Base-by-base conservation (phyloP, 2,888 invertebrate genomes). In the Cosmorhoe ocellata region DNA sequence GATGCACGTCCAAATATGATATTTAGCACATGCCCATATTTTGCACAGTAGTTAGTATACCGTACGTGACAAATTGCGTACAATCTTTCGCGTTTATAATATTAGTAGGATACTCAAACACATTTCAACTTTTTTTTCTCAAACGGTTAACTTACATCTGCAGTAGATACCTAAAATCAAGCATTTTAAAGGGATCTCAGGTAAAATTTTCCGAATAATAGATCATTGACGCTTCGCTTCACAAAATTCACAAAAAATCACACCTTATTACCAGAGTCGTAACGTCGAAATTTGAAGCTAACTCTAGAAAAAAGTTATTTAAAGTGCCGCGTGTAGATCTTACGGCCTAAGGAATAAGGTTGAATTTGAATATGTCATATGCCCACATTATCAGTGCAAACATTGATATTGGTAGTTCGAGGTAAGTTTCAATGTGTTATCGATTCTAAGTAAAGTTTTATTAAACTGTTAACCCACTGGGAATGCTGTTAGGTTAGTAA, bases 381-480 rank as follows among this genome's bases (percentile, higher is more conserved):
- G 42, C 22, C 31, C 11, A 13, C 42, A 38, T 12, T 41, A 41
- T 48, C 48, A 18, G 32, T 18, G 42, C 32, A 49, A 49, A 49
- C 37, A 38, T 42, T 28, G n/a, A 30, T 36, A 37, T 41, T n/a
- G n/a, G n/a, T n/a, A n/a, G n/a, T 40, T 40, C 12, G 33, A 32
- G 39, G 33, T 39, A 32, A 14, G 38, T 27, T 34, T 44, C 30
- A 13, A 18, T 39, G 31, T 46, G 38, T 50, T 42, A 45, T 40
- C 44, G 44, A 11, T 51, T 51, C 51, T 32, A 26, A 22, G 45
- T 36, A 51, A 45, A 30, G 33, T 43, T 38, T 11, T 39, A 38
- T 28, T 38, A 27, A 6, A 6, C 9, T 28, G 39, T 39, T n/a
- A 41, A n/a, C 13, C 1, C 24, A 7, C 8, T 32, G 32, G 11